These are phyloP conservation scores for Lonchura striata DNA, from an alignment of 2,113 vertebrate species.

Conservation along the genomic window DNA sequence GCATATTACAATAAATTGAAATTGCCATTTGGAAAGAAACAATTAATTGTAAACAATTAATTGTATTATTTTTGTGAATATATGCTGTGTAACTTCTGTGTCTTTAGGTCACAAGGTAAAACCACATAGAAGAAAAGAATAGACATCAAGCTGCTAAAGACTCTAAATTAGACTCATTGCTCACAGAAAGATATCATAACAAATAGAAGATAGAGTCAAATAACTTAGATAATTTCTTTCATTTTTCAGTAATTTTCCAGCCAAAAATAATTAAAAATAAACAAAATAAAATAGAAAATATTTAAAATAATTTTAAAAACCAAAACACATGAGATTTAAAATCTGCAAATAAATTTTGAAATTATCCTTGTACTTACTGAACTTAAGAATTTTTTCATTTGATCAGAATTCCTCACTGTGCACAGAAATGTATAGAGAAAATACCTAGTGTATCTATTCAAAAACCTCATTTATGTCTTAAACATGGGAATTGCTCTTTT, in stretches of 20 bases:
- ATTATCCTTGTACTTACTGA: background rate
- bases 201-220: background rate
- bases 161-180: background rate
- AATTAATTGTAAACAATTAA: conserved; percentile 1
- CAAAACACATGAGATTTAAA: background rate
- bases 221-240: background rate
- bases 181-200: background rate
- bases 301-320: background rate
- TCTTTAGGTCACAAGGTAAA: background rate
- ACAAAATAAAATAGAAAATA: background rate
- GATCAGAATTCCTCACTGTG: background rate
- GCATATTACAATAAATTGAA: background rate
- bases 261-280: background rate
- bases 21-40: background rate
- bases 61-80: background rate
- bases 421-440: background rate
- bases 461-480: background rate
- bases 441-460: background rate
- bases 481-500: background rate
- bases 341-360: background rate
- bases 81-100: background rate
- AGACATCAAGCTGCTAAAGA: background rate
- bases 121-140: background rate
- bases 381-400: background rate
- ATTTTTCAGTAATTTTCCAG: background rate